Evolutionary conservation across 2,797 vertebrate genomes (phyloP), one percentile per base, ranked within the genome.

Genomic region (Enteromius treurensis): DNA sequence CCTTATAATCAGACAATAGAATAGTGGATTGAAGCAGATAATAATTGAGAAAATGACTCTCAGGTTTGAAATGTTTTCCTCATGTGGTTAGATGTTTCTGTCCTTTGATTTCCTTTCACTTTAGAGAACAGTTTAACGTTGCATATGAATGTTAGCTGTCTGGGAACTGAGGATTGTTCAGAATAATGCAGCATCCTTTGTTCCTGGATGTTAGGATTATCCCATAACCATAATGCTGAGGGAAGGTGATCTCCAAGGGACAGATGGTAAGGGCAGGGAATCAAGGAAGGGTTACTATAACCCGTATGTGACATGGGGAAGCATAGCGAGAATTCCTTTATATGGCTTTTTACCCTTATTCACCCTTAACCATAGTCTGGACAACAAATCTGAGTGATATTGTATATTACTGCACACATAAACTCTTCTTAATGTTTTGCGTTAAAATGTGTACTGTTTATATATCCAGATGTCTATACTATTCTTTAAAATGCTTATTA

Each of bases 241-340:
- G 21, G 47, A 64, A 83, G 21, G 60, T 0, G 14, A 84, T 81
- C 4, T 26, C 69, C 23, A 73, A 58, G 47, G 32, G 65, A 65
- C 86, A 90, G 87, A 83, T 86, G 82, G 82, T 26, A 17, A 47
- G n/a, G n/a, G n/a, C 75, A 55, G 21, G 51, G 64, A 68, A 55
- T 60, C 75, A 49, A 74, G 75, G 77, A 86, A 82, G 81, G 53
- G 58, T 79, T 70, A 60, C 23, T 34, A 37, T 83, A 87, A 87
- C 80, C 79, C 73, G 80, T 64, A 42, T 64, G 69, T 49, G 67
- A 65, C 80, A 87, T 83, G 73, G 58, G 58, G 58, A 77, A 68
- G 47, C 34, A 77, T 62, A 71, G 26, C 65, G 58, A 81, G 40
- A 76, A 73, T 68, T 47, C 8, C 75, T 74, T 19, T 68, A 15